Conservation (phyloP, 2,888 invertebrate genomes). For the Acrocyrtus sp. region DNA sequence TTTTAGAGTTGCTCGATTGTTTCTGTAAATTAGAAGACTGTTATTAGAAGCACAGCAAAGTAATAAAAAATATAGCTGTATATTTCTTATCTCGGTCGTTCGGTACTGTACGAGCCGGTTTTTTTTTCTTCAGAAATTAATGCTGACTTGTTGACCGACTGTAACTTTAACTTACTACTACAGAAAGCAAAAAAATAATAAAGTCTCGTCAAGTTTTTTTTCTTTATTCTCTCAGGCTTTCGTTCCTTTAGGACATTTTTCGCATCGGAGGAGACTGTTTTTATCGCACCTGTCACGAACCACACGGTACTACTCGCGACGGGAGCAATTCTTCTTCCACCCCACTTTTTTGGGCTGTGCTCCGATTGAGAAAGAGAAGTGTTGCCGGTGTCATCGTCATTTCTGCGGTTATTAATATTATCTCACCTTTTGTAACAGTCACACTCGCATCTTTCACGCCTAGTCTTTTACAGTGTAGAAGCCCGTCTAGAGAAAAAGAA, state of each 20-base stretch:
- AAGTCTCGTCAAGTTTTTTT: background rate
- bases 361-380: slow-evolving; percentile 13
- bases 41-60: background rate
- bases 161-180: background rate
- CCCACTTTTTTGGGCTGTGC: too few species aligned
- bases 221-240: too few species aligned
- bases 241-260: slow-evolving; percentile 21
- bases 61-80: background rate
- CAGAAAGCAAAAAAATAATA: background rate
- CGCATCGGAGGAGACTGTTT: background rate
- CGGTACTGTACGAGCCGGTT: slow-evolving; percentile 16
- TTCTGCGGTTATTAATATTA: slow-evolving; percentile 39
- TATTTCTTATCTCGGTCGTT: background rate
- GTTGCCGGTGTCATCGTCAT: slow-evolving; percentile 18
- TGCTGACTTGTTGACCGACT: slow-evolving; percentile 16
- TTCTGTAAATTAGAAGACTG: background rate
- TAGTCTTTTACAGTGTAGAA: too few species aligned
- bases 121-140: background rate
- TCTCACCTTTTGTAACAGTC: slow-evolving; percentile 24
- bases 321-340: slow-evolving; percentile 13
- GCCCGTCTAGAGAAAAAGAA: too few species aligned
- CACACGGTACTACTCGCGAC: slow-evolving; percentile 18
- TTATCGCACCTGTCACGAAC: slow-evolving; percentile 34
- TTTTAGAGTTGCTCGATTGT: too few species aligned
- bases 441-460: too few species aligned